These are phyloP conservation scores for Galeopterus variegatus DNA, from an alignment of 2,113 vertebrate genomes.

Conservation along the genomic window DNA sequence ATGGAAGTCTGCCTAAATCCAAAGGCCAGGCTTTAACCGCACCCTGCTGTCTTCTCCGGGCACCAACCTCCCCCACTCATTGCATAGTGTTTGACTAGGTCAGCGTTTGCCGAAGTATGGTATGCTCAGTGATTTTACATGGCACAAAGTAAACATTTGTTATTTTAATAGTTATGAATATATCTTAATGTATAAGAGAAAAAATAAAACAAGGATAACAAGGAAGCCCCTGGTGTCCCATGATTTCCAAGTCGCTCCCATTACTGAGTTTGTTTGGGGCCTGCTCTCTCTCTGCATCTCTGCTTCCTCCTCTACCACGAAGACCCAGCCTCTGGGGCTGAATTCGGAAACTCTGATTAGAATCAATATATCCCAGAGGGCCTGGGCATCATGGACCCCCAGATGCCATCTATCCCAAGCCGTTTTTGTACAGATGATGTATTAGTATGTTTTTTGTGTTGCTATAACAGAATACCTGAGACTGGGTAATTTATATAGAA, in stretches of 20 bases:
- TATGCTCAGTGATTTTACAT: background rate
- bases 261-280: background rate
- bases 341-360: slow-evolving; percentile 56
- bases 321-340: slow-evolving; percentile 31
- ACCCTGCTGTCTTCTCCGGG: background rate
- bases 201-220: background rate
- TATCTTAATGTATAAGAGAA: background rate
- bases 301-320: background rate
- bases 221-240: background rate
- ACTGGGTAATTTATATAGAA: too few species aligned
- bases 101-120: background rate
- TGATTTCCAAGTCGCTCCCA: background rate
- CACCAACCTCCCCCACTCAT: too few species aligned
- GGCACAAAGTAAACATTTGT: background rate
- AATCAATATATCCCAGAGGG: slow-evolving; percentile 16
- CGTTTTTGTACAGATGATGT: background rate
- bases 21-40: background rate
- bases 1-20: background rate
- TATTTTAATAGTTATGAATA: background rate
- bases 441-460: too few species aligned
- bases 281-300: slow-evolving; percentile 3
- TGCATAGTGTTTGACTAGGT: background rate
- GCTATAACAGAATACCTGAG: too few species aligned
- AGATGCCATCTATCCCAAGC: background rate
- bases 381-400: background rate